phyloP scores from a whole-genome alignment of 2,888 invertebrate species.

The Drosophila fulvimacula region DNA sequence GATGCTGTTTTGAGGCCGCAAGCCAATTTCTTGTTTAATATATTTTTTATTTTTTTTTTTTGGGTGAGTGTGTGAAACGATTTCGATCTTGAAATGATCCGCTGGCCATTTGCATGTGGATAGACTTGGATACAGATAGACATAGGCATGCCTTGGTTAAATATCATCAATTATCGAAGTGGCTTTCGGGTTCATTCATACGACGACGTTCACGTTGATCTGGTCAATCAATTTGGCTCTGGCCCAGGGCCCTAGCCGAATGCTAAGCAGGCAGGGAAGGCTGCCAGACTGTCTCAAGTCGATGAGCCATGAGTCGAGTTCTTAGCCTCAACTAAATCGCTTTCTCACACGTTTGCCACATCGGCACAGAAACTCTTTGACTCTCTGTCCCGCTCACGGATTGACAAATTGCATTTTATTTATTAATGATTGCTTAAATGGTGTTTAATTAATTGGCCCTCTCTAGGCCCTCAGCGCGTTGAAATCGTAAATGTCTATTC shows the following conservation, averaged over 20 bases:
- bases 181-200: slow-evolving; percentile 71
- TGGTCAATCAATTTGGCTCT: slow-evolving; percentile 74
- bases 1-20: slow-evolving; percentile 32
- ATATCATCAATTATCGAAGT: slow-evolving; percentile 72
- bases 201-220: slow-evolving; percentile 54
- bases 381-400: slow-evolving; percentile 37
- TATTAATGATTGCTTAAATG: slow-evolving; percentile 78
- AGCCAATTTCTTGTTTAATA: slow-evolving; percentile 39
- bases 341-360: slow-evolving; percentile 67
- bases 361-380: slow-evolving; percentile 13
- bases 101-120: slow-evolving; percentile 50
- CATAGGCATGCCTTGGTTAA: slow-evolving; percentile 39
- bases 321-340: slow-evolving; percentile 67
- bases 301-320: slow-evolving; percentile 8
- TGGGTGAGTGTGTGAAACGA: slow-evolving; percentile 68
- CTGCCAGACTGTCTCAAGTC: no score
- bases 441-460: slow-evolving; percentile 75
- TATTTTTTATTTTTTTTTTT: background rate
- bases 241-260: slow-evolving; percentile 41
- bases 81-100: slow-evolving; percentile 50
- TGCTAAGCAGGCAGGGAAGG: slow-evolving; percentile 4
- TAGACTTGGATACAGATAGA: slow-evolving; percentile 30
- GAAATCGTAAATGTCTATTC: slow-evolving; percentile 52
- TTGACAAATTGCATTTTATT: slow-evolving; percentile 75
- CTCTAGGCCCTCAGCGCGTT: slow-evolving; percentile 37